phyloP scores from a whole-genome alignment of 2,797 vertebrate species.

The Argyrosomus regius region DNA sequence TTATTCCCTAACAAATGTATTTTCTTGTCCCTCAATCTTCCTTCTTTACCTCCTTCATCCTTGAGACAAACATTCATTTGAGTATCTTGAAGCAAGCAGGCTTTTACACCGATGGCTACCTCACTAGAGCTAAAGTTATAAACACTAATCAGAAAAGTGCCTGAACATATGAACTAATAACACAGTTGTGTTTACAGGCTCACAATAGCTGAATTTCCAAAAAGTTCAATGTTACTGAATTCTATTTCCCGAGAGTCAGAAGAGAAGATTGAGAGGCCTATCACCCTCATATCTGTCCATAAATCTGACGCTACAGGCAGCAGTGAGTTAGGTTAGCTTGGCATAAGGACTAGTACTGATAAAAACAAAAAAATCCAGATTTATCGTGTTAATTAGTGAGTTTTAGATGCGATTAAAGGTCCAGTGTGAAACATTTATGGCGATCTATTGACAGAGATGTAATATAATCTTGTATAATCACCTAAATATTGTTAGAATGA shows the following conservation, averaged over 20 bases:
- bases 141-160: background rate
- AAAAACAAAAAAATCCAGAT: background rate
- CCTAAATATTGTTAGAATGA: too few species aligned
- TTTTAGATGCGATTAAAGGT: background rate
- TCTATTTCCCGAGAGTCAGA: background rate
- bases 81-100: constrained; percentile 1
- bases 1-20: constrained; percentile 30
- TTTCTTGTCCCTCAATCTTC: constrained; percentile 16
- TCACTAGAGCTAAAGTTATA: background rate
- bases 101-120: background rate
- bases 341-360: background rate
- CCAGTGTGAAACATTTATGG: too few species aligned
- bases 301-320: background rate
- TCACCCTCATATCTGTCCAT: background rate
- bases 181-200: background rate
- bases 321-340: background rate
- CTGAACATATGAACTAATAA: background rate
- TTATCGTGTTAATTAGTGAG: background rate
- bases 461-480: too few species aligned
- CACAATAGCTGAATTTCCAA: background rate
- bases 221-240: background rate
- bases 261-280: background rate
- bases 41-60: constrained; percentile 3
- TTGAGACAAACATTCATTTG: constrained; percentile 21
- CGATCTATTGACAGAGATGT: too few species aligned